Evolutionary conservation across 2,797 vertebrate genomes (phyloP).

Genomic region (Melanogrammus aeglefinus): DNA sequence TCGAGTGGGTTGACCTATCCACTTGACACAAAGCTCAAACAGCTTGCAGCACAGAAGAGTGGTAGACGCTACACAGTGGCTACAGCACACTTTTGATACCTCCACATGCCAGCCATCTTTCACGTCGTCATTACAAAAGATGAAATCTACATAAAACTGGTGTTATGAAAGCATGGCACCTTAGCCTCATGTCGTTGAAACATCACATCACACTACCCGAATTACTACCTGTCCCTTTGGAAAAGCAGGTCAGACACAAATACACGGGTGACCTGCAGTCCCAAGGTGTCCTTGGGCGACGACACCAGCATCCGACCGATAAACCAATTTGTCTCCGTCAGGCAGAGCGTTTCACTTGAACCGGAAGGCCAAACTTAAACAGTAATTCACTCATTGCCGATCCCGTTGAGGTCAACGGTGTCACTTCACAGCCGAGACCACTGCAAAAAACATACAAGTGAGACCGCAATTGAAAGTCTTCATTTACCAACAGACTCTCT

Average conservation of each 20-base stretch:
- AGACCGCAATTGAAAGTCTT: background rate
- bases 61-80: background rate
- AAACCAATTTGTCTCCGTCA: background rate
- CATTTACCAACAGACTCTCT: background rate
- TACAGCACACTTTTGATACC: background rate
- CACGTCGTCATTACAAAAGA: background rate
- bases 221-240: background rate
- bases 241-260: conserved; percentile 1
- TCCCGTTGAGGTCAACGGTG: background rate
- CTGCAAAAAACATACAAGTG: background rate
- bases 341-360: background rate
- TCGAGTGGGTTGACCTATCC: background rate
- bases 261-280: background rate
- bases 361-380: background rate
- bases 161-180: background rate
- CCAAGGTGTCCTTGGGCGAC: background rate
- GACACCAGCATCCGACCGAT: background rate
- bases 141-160: background rate
- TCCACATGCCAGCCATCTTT: background rate
- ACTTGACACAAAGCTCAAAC: background rate
- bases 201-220: too few species aligned
- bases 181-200: background rate
- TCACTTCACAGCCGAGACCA: background rate
- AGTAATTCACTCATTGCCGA: background rate
- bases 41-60: background rate